Percentiles rank a stretch among this genome's conserved stretches.
Conservation (phyloP, 2,113 vertebrate species). For the Cricetomys ansorgei region DNA sequence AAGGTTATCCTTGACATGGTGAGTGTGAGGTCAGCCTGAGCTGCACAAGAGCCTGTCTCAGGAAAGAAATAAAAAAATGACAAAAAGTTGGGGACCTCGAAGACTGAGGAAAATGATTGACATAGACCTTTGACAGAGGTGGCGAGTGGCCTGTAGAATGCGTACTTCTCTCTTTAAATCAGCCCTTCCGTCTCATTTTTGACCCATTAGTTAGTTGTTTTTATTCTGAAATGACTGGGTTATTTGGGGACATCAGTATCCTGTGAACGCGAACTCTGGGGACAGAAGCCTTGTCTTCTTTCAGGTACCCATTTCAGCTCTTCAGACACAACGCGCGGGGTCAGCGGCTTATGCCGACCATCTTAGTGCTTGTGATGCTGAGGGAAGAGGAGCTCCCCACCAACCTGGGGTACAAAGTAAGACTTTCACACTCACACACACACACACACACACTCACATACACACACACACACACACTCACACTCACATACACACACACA, state of each 20-base stretch:
- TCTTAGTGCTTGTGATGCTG: not conserved
- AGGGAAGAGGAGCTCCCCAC: not conserved
- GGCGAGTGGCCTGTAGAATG: rapidly evolving
- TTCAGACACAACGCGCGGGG: not conserved
- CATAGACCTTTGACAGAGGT: not conserved
- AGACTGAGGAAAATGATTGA: not conserved
- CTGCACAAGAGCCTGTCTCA: not conserved
- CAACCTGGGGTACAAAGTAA: not conserved
- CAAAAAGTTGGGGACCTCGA: not conserved
- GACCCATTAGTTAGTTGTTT: not conserved
- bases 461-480: too few relatives aligned
- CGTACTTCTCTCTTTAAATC: not conserved
- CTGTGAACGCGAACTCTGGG: not conserved
- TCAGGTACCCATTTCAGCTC: not conserved
- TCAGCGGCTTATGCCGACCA: too few relatives aligned
- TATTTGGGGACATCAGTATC: not conserved
- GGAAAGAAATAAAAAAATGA: not conserved
- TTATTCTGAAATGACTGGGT: not conserved
- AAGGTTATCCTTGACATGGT: not conserved
- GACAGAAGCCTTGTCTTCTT: not conserved
- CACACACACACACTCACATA: not conserved
- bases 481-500: too few relatives aligned
- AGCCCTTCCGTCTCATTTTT: not conserved
- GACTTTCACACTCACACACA: not conserved
- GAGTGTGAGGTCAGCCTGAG: not conserved